Evolutionary conservation across 1,140 invertebrate species (phyloP).

Genomic region (Rhysida immarginata): DNA sequence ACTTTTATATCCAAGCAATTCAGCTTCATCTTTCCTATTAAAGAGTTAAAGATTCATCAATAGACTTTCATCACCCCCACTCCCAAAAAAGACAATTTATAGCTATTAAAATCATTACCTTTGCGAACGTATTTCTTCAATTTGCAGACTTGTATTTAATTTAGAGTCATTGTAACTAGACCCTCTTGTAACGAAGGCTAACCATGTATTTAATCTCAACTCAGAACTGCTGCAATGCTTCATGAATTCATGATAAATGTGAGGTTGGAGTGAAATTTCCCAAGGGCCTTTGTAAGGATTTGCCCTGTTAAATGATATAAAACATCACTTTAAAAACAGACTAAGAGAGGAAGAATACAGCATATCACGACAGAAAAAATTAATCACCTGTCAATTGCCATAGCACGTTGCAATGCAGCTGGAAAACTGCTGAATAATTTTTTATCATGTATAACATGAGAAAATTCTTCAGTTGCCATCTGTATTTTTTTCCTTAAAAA

Average conservation of each 20-base stretch:
- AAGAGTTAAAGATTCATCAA: constrained; percentile 14
- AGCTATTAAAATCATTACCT: constrained; percentile 31
- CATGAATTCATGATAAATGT: constrained; percentile 51
- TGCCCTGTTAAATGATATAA: constrained; percentile 17
- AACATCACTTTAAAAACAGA: background rate
- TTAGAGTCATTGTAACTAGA: constrained; percentile 44
- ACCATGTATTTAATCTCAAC: constrained; percentile 66
- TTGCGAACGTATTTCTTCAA: constrained; percentile 57
- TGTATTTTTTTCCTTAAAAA: constrained; percentile 18
- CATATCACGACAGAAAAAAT: too few species aligned
- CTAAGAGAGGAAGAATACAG: too few species aligned
- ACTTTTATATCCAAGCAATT: constrained; percentile 57
- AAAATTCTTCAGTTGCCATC: constrained; percentile 43
- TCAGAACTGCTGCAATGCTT: constrained; percentile 63
- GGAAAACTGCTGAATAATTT: constrained; percentile 55
- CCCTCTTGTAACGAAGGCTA: constrained; percentile 51
- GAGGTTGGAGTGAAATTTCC: constrained; percentile 54
- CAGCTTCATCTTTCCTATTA: constrained; percentile 48
- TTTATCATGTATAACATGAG: constrained; percentile 46
- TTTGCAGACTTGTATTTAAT: constrained; percentile 49
- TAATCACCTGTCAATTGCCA: constrained; percentile 41
- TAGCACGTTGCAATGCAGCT: constrained; percentile 44
- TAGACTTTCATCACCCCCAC: too few species aligned
- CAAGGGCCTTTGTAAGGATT: constrained; percentile 55
- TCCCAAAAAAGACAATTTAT: too few species aligned